Evolutionary conservation across 2,888 invertebrate species (phyloP).

Genomic region (Netelia melanura): DNA sequence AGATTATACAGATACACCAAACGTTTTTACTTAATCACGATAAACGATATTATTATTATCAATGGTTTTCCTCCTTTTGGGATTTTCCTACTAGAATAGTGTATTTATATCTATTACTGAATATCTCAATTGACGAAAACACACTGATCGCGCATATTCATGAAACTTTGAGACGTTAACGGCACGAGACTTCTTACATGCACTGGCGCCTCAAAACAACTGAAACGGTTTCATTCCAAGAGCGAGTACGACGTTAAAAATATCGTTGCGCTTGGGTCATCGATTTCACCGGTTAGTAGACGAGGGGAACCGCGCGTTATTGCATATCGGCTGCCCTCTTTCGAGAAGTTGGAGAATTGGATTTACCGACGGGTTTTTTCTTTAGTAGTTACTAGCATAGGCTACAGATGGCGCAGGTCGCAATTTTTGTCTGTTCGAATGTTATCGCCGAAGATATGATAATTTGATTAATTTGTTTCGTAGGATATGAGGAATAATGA

Average conservation of each 20-base stretch:
- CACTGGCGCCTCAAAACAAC: conserved; percentile 77
- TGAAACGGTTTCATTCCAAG: conserved; percentile 65
- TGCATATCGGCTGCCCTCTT: conserved; percentile 1
- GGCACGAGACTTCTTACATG: conserved; percentile 49
- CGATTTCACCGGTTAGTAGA: background rate
- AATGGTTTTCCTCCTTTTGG: background rate
- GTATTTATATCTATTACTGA: conserved; percentile 5
- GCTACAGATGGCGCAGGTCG: background rate
- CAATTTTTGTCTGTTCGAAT: background rate
- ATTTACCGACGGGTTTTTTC: background rate
- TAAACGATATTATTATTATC: conserved; percentile 19
- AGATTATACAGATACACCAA: conserved; percentile 12
- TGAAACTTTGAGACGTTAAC: conserved; percentile 19
- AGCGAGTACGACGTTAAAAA: conserved; percentile 47
- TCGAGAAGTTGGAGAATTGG: background rate
- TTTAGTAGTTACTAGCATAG: background rate
- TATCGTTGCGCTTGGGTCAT: conserved; percentile 21
- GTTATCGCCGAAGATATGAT: background rate
- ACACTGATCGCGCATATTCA: conserved; percentile 33
- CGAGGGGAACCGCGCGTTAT: no score
- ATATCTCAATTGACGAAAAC: conserved; percentile 47
- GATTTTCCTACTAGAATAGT: conserved; percentile 11
- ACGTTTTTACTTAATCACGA: conserved; percentile 21
- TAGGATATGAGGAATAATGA: no score
- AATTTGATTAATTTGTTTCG: no score